Evolutionary conservation across 30 jellyfish, hydroid and myxozoan genomes (phyloP), one percentile per base, ranked within the genome.

Genomic region (Aurelia coerulea): DNA sequence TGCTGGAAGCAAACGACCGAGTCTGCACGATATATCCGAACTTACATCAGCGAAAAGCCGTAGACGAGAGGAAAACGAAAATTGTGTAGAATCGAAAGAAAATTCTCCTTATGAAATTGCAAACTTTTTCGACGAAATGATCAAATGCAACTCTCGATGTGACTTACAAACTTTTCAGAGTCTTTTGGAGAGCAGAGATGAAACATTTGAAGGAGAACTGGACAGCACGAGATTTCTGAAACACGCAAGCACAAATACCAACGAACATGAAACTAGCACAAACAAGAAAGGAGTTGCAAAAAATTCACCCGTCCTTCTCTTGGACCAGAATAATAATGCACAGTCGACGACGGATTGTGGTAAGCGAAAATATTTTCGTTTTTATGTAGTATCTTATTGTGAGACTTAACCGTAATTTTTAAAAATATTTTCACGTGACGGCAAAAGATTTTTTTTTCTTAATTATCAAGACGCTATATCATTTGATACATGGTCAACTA

Each of bases 121-220:
- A 16, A 37, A 19, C 23, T 18, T 70, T 15, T 72, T 84, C 13
- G 93, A 84, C 11, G 78, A 84, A 23, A 66, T 84, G 62, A 62
- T 64, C 46, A 32, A 23, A 11, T 39, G 76, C 3, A 63, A 50
- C 54, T 50, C 51, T 12, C 50, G 60, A 9, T 73, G 93, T 50
- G 88, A 84, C 53, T 62, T 84, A 64, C 77, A 64, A 18, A 59
- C 84, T n/a, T 84, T 84, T 41, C 54, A 64, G 51, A 62, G 65
- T 2, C 80, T 84, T 31, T 68, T 84, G n/a, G 93, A 84, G 56
- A 64, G 51, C 49, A 87, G 73, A 5, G 31, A 53, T 23, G 77
- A 17, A 33, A 72, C 15, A 8, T 7, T 9, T 46, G 19, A 58
- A 62, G 34, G 8, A 17, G 69, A 19, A 10, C 32, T 11, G 34